Percentiles rank a stretch among this genome's conserved stretches.
phyloP scores from a whole-genome alignment of 2,797 vertebrate genomes.

The Mormyrus proboscirostris region DNA sequence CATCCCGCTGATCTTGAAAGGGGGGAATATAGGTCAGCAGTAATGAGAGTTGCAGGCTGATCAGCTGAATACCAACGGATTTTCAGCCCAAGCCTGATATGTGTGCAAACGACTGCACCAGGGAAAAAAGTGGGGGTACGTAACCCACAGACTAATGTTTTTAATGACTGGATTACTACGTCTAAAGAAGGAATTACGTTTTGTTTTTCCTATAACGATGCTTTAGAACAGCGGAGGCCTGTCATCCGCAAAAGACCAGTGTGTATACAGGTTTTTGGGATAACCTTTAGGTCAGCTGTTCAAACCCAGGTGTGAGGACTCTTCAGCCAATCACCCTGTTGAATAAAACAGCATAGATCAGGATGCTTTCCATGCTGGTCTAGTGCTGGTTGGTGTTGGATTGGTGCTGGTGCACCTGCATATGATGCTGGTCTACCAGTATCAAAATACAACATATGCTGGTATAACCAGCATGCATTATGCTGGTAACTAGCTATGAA shows the following conservation, averaged over 20 bases:
- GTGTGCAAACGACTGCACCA: not conserved
- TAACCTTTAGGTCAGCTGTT: not conserved
- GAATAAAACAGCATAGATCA: not conserved
- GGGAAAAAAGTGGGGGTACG: not conserved
- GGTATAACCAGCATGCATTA: too few species aligned
- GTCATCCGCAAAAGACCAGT: not conserved
- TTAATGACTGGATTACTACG: not conserved
- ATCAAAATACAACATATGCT: not conserved
- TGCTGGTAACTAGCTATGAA: not conserved
- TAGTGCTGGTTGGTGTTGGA: not conserved
- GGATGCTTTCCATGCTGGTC: not conserved
- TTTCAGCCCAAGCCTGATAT: conserved; percentile 3
- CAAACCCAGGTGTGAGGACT: not conserved
- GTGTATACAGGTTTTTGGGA: not conserved
- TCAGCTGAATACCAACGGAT: not conserved
- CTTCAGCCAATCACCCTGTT: not conserved
- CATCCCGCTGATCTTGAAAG: conserved; percentile 21
- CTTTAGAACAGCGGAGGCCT: not conserved
- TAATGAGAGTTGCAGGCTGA: conserved; percentile 21
- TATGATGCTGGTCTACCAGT: not conserved
- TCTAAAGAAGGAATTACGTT: not conserved
- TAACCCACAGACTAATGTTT: not conserved
- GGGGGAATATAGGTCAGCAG: conserved; percentile 27
- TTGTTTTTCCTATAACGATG: not conserved
- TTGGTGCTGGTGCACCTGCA: not conserved